These are phyloP conservation scores for Centropus unirufus DNA, from an alignment of 2,113 vertebrate genomes.

Conservation along the genomic window DNA sequence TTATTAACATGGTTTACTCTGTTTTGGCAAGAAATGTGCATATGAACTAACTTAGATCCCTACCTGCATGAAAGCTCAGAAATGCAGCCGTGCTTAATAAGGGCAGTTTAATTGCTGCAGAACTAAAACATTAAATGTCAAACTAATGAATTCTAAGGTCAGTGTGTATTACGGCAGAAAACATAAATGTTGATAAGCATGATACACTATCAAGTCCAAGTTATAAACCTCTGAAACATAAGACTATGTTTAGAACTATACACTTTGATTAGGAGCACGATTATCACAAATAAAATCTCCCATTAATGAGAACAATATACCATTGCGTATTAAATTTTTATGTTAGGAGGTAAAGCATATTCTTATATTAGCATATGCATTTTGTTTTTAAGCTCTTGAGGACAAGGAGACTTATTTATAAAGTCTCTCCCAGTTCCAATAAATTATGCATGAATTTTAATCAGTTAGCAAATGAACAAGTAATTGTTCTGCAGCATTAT, in stretches of 20 bases:
- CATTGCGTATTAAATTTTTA: conserved; percentile 64
- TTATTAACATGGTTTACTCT: background rate
- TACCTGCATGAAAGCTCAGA: background rate
- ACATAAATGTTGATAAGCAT: background rate
- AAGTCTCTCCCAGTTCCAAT: conserved; percentile 77
- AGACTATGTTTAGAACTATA: conserved; percentile 23
- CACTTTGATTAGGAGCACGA: conserved; percentile 53
- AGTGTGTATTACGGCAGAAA: background rate
- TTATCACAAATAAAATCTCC: conserved; percentile 58
- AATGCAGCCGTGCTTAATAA: conserved; percentile 6
- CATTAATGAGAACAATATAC: conserved; percentile 71
- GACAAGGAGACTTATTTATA: conserved; percentile 76
- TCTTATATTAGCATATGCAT: conserved; percentile 73
- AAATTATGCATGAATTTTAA: conserved; percentile 87
- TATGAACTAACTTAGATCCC: background rate
- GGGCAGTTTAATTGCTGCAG: conserved; percentile 6
- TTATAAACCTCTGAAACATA: background rate
- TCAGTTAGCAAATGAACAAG: conserved; percentile 82
- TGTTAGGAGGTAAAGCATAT: conserved; percentile 62
- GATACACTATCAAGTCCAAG: background rate
- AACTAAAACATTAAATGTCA: conserved; percentile 10
- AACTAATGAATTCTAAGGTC: conserved; percentile 31
- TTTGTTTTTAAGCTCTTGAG: conserved; percentile 76
- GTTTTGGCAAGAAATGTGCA: background rate
- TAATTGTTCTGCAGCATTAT: conserved; percentile 82